These are phyloP conservation scores for Neocrepidodera transversa DNA, from an alignment of 2,888 invertebrate species.

Conservation along the genomic window DNA sequence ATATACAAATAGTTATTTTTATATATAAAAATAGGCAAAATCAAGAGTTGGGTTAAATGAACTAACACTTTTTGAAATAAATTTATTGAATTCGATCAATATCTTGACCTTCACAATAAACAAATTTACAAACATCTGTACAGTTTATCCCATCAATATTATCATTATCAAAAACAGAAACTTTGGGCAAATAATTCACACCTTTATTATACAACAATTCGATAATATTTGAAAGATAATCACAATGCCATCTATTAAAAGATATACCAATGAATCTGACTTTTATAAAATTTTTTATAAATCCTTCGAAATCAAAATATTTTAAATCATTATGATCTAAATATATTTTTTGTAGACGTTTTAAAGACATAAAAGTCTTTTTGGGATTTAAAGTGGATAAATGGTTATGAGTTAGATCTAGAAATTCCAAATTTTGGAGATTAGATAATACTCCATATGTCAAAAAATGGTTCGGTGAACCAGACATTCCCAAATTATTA, in stretches of 20 bases:
- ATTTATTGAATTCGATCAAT: neutral
- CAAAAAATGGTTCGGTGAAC: constrained; percentile 2
- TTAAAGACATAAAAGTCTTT: constrained; percentile 10
- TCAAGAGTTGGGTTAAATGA: no score
- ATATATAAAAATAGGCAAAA: no score
- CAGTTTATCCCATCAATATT: constrained; percentile 30
- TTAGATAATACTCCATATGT: constrained; percentile 7
- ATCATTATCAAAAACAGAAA: constrained; percentile 14
- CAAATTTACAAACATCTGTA: constrained; percentile 25
- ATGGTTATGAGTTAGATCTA: constrained; percentile 15
- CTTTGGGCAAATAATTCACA: constrained; percentile 9
- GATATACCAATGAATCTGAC: constrained; percentile 15
- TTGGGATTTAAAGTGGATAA: constrained; percentile 7
- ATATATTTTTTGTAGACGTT: neutral
- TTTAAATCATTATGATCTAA: constrained; percentile 23
- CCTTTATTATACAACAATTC: constrained; percentile 12
- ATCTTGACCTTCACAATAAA: constrained; percentile 23
- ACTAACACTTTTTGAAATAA: neutral
- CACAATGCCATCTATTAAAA: constrained; percentile 22
- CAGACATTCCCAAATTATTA: constrained; percentile 8
- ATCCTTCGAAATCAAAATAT: constrained; percentile 5
- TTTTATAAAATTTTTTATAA: constrained; percentile 11
- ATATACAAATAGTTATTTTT: no score
- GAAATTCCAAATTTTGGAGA: constrained; percentile 5
- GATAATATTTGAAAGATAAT: constrained; percentile 2